These are phyloP conservation scores for Eonycteris spelaea DNA, from an alignment of 2,113 vertebrate species.

Conservation along the genomic window DNA sequence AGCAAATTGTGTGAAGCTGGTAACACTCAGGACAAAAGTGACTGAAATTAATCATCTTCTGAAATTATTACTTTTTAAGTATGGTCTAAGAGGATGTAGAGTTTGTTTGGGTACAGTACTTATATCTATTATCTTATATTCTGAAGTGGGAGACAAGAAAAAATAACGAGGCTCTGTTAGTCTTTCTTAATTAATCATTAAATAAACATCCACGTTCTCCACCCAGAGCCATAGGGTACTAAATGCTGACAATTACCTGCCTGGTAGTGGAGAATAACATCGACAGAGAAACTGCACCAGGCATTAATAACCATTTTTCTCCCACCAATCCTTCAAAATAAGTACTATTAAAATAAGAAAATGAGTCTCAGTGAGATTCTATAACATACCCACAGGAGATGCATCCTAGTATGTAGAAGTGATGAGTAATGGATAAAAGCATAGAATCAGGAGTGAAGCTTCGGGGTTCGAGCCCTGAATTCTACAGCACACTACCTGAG, in stretches of 20 bases:
- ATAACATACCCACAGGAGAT: not conserved
- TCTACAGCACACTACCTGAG: not conserved
- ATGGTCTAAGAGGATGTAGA: not conserved
- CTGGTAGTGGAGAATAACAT: not conserved
- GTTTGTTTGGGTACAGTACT: not conserved
- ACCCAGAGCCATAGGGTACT: not conserved
- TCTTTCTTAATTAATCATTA: slow-evolving; percentile 9
- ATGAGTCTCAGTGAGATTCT: not conserved
- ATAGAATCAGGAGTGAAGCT: not conserved
- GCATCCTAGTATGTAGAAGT: not conserved
- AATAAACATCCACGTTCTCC: not conserved
- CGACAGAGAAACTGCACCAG: not conserved
- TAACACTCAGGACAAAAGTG: not conserved
- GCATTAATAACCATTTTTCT: not conserved
- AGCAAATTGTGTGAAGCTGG: not conserved
- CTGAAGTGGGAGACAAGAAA: not conserved
- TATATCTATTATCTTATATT: not conserved
- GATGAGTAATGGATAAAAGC: not conserved
- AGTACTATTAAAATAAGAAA: not conserved
- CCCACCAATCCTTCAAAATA: not conserved
- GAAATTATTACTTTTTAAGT: not conserved
- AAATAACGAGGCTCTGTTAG: not conserved
- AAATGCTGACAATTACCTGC: not conserved
- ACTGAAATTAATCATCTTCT: not conserved
- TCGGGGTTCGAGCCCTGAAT: not conserved